Evolutionary conservation across 2,797 vertebrate genomes (phyloP), one percentile per base, ranked within the genome.

Genomic region (Phylloscopus collybita): DNA sequence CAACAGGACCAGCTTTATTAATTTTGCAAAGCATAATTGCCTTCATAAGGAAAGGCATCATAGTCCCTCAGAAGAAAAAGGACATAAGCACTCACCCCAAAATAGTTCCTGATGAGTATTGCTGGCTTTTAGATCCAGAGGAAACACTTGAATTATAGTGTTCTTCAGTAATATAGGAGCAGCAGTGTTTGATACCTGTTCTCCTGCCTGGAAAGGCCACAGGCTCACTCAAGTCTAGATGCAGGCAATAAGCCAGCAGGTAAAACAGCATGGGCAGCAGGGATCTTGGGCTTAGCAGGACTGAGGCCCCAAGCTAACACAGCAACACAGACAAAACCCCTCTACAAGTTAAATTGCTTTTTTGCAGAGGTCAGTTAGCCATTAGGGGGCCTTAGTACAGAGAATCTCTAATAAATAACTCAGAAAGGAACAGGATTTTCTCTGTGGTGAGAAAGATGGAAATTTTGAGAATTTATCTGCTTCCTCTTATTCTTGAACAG

Each of bases 181-280:
- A 51, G 40, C 27, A 51, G 23, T 11, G 32, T 54, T 70, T 80
- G 40, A 4, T 51, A 65, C 8, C 47, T 47, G 62, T 51, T n/a
- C 29, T 72, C 40, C 62, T 73, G 38, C 56, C 73, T 70, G 66
- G n/a, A 72, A 84, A 53, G 83, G 66, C 70, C 81, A 16, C 12
- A 26, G 47, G 27, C 56, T 92, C n/a, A 16, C 44, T 66, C 40
- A 30, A 17, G 16, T 22, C 57, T 38, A 29, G 51, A 8, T 20
- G 13, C 14, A 23, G 69, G 69, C 0, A 0, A 5, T 25, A 76
- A 76, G 40, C 11, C 9, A 3, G 74, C 44, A 76, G 64, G 74
- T 54, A 21, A 26, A 60, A 69, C 47, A 54, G 47, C 12, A 4
- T 3, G 29, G n/a, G n/a, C 38, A 71, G 6, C 0, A 0, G 10